Evolutionary conservation across 2,888 invertebrate species (phyloP).

Genomic region (Pharmacophagus antenor): DNA sequence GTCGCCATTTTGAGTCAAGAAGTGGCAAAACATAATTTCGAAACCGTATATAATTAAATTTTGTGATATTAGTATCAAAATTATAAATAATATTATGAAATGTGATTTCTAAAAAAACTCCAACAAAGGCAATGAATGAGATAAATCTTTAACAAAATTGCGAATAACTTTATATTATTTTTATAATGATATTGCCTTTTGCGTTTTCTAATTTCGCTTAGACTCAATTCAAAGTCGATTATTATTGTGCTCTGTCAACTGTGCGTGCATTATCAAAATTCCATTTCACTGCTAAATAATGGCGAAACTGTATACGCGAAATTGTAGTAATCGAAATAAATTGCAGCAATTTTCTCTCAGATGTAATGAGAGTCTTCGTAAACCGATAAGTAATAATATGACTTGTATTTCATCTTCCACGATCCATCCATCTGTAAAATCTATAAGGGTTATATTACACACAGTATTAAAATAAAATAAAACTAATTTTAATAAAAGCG

Average conservation of each 20-base stretch:
- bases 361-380: conserved; percentile 25
- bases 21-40: not conserved
- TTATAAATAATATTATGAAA: no score
- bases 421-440: conserved; percentile 26
- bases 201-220: no score
- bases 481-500: not conserved
- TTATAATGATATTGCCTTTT: no score
- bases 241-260: conserved; percentile 12
- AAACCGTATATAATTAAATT: not conserved
- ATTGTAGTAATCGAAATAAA: conserved; percentile 30
- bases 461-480: not conserved
- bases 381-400: conserved; percentile 31
- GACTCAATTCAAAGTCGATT: not conserved
- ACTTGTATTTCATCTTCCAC: conserved; percentile 29
- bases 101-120: no score
- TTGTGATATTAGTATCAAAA: not conserved
- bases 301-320: conserved; percentile 22
- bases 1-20: not conserved
- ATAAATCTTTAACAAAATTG: not conserved
- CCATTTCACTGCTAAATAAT: conserved; percentile 22
- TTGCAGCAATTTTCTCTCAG: conserved; percentile 25
- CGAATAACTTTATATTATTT: not conserved
- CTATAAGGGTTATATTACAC: conserved; percentile 23
- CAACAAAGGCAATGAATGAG: not conserved
- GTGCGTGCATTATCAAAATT: conserved; percentile 1